Conservation (phyloP, 1,140 invertebrate genomes). For the Drosophila nebulosa region DNA sequence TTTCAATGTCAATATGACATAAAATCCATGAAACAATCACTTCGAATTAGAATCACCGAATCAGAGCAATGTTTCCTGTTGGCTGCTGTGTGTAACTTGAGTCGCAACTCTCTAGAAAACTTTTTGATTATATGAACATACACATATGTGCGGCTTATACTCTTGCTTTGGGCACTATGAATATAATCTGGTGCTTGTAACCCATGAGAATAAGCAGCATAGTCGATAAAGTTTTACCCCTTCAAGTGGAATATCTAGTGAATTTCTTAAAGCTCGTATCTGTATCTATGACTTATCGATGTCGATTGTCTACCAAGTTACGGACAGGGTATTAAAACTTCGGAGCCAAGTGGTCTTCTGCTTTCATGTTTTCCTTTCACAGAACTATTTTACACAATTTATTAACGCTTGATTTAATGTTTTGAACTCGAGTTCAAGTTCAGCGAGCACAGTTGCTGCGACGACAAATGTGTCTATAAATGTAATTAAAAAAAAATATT, state of each 20-base stretch:
- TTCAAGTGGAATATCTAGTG: too few species aligned
- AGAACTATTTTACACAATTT: slow-evolving; percentile 43
- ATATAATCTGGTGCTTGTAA: neutral
- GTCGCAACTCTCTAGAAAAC: neutral
- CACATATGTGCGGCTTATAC: neutral
- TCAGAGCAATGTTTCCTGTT: neutral
- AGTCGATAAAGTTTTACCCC: too few species aligned
- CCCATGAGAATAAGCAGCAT: too few species aligned
- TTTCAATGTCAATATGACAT: neutral
- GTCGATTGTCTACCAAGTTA: neutral
- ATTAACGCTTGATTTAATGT: slow-evolving; percentile 38
- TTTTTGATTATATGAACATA: neutral
- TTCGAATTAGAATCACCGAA: neutral
- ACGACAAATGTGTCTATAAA: slow-evolving; percentile 20
- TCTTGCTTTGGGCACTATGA: neutral
- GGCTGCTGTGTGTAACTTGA: neutral
- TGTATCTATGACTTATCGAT: neutral
- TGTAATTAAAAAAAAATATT: slow-evolving; percentile 67
- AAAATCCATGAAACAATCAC: neutral
- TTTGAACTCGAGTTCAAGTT: slow-evolving; percentile 66
- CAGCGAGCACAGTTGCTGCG: slow-evolving; percentile 16
- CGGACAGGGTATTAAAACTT: neutral
- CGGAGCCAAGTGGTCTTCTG: neutral
- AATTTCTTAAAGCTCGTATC: neutral
- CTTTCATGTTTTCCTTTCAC: slow-evolving; percentile 18